Conservation (phyloP, 1,140 invertebrate genomes). For the Eumaeus atala region DNA sequence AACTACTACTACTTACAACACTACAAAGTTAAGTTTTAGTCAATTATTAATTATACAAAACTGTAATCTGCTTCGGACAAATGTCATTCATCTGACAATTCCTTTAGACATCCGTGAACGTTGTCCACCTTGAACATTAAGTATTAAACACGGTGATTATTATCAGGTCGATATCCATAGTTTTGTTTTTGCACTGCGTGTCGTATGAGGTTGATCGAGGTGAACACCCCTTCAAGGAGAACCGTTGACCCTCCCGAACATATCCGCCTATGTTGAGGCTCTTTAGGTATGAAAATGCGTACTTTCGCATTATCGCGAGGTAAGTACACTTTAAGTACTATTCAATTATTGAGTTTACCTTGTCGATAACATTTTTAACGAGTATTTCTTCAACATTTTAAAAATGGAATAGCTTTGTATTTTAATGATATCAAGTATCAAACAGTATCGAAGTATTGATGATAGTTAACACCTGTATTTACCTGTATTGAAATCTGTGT, state of each 20-base stretch:
- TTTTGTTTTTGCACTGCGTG: slow-evolving; percentile 39
- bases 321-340: slow-evolving; percentile 11
- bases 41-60: too few relatives aligned
- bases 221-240: slow-evolving; percentile 69
- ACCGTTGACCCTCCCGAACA: slow-evolving; percentile 57
- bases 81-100: too few relatives aligned
- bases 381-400: too few relatives aligned
- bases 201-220: slow-evolving; percentile 56
- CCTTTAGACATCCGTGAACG: neutral
- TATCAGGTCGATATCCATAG: slow-evolving; percentile 21
- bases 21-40: too few relatives aligned
- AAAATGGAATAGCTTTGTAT: too few relatives aligned
- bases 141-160: neutral
- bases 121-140: slow-evolving; percentile 6
- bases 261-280: slow-evolving; percentile 46
- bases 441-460: too few relatives aligned
- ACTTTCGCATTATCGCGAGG: slow-evolving; percentile 14
- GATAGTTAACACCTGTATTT: too few relatives aligned
- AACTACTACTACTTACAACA: too few relatives aligned
- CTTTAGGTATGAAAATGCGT: slow-evolving; percentile 28
- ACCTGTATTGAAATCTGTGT: too few relatives aligned
- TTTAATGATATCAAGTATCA: too few relatives aligned
- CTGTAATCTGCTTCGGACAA: too few relatives aligned
- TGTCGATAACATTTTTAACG: neutral
- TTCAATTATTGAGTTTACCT: neutral